Base-by-base conservation (phyloP, 2,113 vertebrate species). In the Hypomesus transpacificus region DNA sequence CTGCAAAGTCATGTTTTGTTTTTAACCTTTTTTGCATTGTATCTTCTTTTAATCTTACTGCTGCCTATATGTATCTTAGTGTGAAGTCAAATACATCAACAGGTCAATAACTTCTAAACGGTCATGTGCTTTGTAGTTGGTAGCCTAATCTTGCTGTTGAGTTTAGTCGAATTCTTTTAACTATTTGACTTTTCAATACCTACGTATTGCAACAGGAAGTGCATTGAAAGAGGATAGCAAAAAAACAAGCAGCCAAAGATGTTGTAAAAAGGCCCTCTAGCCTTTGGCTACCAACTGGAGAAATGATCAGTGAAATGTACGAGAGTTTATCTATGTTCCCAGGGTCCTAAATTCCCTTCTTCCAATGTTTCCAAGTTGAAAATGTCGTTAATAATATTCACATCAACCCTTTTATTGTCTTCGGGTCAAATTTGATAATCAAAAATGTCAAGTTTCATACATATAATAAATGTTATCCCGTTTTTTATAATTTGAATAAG, bases 211-310 rank as follows among this genome's bases (percentile, higher is more conserved):
- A 69, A 62, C 56, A 69, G 67, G 84, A 85, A 85, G 79, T 86
- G 82, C 66, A 83, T 66, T 71, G 75, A 80, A 78, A 70, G 53
- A 75, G 26, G 64, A 28, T 53, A 21, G 53, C 50, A 71, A 70
- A 63, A 73, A 60, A 28, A 59, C 13, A 24, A 20, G 39, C 73
- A 82, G 87, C 87, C 87, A 89, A 88, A 89, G 82, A 87, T 79
- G 84, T 63, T 76, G 84, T 21, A 34, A 70, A 73, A 21, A 34
- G 82, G 82, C 78, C 80, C 75, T 63, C 79, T 84, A 82, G 75
- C 63, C 84, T 85, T 71, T 79, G 74, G 71, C 77, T 75, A 63
- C 69, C 56, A 75, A 77, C 73, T 75, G 75, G 59, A 82, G 66
- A 78, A 83, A 71, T 71, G 74, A 72, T 73, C 73, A 70, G 82